phyloP scores from a whole-genome alignment of 2,113 vertebrate genomes.

The Theristicus caerulescens region DNA sequence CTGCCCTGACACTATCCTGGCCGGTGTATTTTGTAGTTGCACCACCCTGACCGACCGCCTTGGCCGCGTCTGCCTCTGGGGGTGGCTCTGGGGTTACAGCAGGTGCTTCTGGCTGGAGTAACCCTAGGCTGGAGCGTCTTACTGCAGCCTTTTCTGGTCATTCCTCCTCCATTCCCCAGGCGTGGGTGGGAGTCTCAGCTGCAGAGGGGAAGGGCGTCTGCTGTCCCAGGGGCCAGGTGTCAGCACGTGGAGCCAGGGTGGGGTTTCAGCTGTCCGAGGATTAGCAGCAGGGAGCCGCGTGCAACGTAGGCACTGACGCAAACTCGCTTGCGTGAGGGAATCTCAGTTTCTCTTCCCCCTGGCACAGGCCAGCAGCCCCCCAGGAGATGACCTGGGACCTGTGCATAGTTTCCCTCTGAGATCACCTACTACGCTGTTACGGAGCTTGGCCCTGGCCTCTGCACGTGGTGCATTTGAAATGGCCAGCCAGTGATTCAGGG shows the following conservation, averaged over 20 bases:
- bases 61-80: rapidly evolving
- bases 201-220: not conserved
- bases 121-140: not conserved
- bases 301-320: not conserved
- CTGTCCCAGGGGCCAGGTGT: not conserved
- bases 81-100: not conserved
- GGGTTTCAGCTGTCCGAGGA: not conserved
- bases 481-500: not conserved
- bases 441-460: not conserved
- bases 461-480: not conserved
- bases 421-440: not conserved
- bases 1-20: not conserved
- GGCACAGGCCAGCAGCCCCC: not conserved
- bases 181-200: not conserved
- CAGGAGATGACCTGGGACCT: not conserved
- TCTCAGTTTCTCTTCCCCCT: not conserved
- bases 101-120: not conserved
- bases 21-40: not conserved
- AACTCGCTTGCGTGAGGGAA: not conserved
- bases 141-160: constrained; percentile 22
- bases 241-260: not conserved
- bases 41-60: rapidly evolving
- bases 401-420: not conserved
- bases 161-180: not conserved
- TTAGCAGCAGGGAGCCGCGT: not conserved